Conservation (phyloP, 2,888 invertebrate genomes). For the Campopleginae sp. region DNA sequence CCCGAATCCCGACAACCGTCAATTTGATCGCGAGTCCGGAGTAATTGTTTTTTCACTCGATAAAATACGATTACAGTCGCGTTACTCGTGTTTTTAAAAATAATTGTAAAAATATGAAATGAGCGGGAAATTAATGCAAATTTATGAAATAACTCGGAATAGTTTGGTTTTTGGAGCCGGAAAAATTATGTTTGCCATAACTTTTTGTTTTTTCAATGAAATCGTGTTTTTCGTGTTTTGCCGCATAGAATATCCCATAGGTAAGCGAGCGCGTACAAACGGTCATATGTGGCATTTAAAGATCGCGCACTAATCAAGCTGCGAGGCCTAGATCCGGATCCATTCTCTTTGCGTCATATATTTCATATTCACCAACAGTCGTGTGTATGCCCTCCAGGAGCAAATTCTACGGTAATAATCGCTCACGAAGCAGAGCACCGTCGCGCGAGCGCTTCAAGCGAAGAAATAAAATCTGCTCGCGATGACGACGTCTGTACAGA, state of each 20-base stretch:
- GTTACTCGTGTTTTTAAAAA: neutral
- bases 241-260: neutral
- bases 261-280: slow-evolving; percentile 25
- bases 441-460: neutral
- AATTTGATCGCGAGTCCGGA: neutral
- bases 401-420: slow-evolving; percentile 36
- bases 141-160: too few species aligned
- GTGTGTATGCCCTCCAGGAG: slow-evolving; percentile 15
- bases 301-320: slow-evolving; percentile 62
- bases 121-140: neutral
- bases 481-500: neutral
- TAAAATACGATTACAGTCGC: neutral
- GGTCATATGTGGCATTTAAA: slow-evolving; percentile 46
- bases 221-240: neutral
- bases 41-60: neutral
- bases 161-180: too few species aligned
- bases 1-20: neutral
- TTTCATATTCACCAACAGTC: slow-evolving; percentile 29
- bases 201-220: neutral
- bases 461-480: slow-evolving; percentile 1
- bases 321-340: slow-evolving; percentile 49
- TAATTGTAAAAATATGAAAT: neutral
- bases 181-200: too few species aligned
- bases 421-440: slow-evolving; percentile 10
- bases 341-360: slow-evolving; percentile 67